Evolutionary conservation across 2,113 vertebrate species (phyloP), one percentile per base, ranked within the genome.

Genomic region (Muscicapa adusta): DNA sequence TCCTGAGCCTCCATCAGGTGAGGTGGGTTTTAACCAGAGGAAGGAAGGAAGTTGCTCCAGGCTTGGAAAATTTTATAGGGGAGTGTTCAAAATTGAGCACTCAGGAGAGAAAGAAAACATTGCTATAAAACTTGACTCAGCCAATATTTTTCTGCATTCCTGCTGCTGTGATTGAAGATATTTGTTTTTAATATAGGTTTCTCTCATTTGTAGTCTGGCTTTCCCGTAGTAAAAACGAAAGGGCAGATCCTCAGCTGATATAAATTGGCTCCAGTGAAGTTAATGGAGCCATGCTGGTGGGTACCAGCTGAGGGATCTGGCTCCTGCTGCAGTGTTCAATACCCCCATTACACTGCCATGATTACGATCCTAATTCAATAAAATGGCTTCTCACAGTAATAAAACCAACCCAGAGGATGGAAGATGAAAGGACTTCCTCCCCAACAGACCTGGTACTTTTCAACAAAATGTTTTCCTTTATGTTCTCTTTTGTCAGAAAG

Each of bases 161-260:
- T 62, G 82, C 91, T 91, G 94, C 87, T 73, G 58, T 93, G 93
- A 96, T 94, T 96, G 92, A 94, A 95, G 89, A 91, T 88, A 85
- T 85, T 96, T 91, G 85, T 85, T 97, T 96, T 97, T 94, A 96
- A 94, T 94, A 80, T 89, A 85, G 31, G 67, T 73, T 95, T 94
- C 85, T 85, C 57, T 88, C 67, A 93, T 93, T 96, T 89, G 78
- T 74, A 96, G 89, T 80, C 82, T 91, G 77, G 85, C 23, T 85
- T 91, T 86, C 5, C 24, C 28, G 10, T 80, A 96, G 94, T 93
- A 94, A 96, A 96, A 96, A 70, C 71, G 19, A 85, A 89, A 95
- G 87, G 89, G 85, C 80, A 90, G 91, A 95, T 96, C 90, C 93
- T 96, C 96, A 96, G 88, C 91, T 96, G 85, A 96, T 95, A 85